These are phyloP conservation scores for Aphrocallistes beatrix DNA, from an alignment of 37 sponge, comb jelly and placozoan genomes.

Conservation along the genomic window DNA sequence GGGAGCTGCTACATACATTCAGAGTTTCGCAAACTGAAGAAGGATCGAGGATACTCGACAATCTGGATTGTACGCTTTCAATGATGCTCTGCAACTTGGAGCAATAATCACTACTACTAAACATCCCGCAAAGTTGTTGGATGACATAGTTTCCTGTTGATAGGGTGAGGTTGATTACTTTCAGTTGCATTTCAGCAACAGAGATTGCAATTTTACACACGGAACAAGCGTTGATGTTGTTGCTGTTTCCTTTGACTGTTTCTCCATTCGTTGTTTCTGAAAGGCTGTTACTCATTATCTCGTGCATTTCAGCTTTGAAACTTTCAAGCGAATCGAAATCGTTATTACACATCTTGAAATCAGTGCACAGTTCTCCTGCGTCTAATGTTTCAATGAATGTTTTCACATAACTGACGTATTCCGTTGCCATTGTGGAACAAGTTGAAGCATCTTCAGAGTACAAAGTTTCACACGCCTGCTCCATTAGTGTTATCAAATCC, in stretches of 20 bases:
- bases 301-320: not conserved
- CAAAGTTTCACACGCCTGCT: not conserved
- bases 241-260: not conserved
- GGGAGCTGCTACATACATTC: not conserved
- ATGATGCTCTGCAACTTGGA: not conserved
- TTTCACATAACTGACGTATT: not conserved
- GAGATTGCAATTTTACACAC: conserved; percentile 1
- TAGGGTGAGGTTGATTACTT: not conserved
- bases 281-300: not conserved
- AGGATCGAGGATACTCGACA: not conserved
- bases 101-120: not conserved
- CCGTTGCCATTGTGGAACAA: not conserved
- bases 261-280: not conserved
- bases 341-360: not conserved
- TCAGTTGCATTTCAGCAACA: not conserved
- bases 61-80: not conserved
- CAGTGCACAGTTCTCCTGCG: not conserved
- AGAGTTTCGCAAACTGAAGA: not conserved
- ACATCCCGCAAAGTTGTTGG: not conserved
- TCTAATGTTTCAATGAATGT: not conserved
- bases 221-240: conserved; percentile 9
- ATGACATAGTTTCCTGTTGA: conserved; percentile 1
- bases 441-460: not conserved
- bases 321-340: not conserved
- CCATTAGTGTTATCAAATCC: not conserved